Base-by-base conservation (phyloP, 2,113 vertebrate species). In the Alethe castanea region DNA sequence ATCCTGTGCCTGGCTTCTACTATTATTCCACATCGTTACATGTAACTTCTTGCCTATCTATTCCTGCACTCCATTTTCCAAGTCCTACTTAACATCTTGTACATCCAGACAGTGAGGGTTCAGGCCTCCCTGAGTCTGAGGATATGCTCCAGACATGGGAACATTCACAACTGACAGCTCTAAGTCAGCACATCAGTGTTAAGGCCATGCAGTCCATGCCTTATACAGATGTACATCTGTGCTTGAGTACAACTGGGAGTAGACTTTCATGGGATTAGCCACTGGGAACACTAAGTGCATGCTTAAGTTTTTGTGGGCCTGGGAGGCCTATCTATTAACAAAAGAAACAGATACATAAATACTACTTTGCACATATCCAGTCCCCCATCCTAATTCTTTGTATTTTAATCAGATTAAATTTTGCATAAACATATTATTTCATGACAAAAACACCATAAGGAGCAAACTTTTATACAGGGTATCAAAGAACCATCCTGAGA, bases 401-500 rank as follows among this genome's bases (percentile, higher is more conserved):
- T 62, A 44, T 90, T 93, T 86, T 71, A 45, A 79, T 74, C 40
- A 71, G 90, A 88, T 80, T 86, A 61, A 86, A 80, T 14, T 85
- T 72, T 20, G 53, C 54, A 90, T 62, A 88, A 94, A 47, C 19
- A 5, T 86, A 81, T 26, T 70, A 70, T 88, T 95, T 93, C 76
- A 45, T 29, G 36, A 86, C 50, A 83, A 70, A 94, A 94, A 85
- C 1, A 5, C 45, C 60, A 82, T 0, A 1, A 92, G 88, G 67
- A 94, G 29, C 48, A 85, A 59, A 56, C 61, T 44, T 86, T 74
- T 92, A 72, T 71, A 70, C 38, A 86, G 69, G n/a, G 78, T 92
- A 93, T 95, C 93, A 86, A 95, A 96, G 82, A 93, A 83, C 52
- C 48, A 71, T 92, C 92, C 82, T 56, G 40, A 94, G 88, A 95